Percentiles rank a stretch among this genome's conserved stretches.
phyloP scores from a whole-genome alignment of 2,888 invertebrate genomes.

The Pterobdella sp. region DNA sequence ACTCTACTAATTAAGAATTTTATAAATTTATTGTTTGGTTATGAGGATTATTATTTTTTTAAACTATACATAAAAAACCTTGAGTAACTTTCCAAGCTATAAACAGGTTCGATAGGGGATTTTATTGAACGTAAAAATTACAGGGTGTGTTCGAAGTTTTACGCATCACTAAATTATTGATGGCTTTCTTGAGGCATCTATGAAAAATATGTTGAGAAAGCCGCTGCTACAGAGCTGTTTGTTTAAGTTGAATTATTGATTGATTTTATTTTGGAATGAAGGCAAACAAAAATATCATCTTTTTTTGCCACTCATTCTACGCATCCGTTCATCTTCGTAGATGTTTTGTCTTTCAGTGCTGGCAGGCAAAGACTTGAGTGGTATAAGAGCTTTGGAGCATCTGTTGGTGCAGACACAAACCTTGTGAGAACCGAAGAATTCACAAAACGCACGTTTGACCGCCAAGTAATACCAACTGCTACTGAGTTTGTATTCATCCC shows the following conservation, averaged over 20 bases:
- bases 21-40: too few species aligned
- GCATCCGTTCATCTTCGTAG: background rate
- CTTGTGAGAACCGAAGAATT: background rate
- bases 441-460: background rate
- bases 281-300: background rate
- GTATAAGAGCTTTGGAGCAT: background rate
- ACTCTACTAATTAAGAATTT: too few species aligned
- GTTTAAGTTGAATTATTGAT: background rate
- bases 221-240: too few species aligned
- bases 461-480: background rate
- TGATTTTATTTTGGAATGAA: background rate
- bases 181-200: too few species aligned
- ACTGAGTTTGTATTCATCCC: constrained; percentile 7
- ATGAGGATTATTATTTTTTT: too few species aligned
- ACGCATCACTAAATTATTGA: too few species aligned
- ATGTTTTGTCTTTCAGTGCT: background rate
- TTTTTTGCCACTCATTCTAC: background rate
- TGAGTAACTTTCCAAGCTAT: too few species aligned
- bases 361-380: background rate
- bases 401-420: background rate
- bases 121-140: too few species aligned
- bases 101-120: too few species aligned
- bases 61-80: too few species aligned
- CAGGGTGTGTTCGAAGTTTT: too few species aligned
- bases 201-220: too few species aligned